phyloP scores from a whole-genome alignment of 2,113 vertebrate genomes.

The Paradoxurus hermaphroditus region DNA sequence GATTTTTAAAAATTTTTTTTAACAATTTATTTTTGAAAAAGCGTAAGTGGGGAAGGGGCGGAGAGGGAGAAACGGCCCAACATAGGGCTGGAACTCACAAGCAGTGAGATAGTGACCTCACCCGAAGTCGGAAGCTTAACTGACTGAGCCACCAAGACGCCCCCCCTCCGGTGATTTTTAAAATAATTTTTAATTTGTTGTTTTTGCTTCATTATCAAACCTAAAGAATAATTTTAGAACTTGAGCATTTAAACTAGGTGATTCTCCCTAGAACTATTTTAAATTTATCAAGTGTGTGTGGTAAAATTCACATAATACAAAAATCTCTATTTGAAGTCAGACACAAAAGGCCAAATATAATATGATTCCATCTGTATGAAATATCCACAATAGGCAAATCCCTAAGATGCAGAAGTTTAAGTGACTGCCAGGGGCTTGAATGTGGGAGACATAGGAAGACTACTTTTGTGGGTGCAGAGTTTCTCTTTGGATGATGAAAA shows the following conservation, averaged over 20 bases:
- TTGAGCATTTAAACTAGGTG: not conserved
- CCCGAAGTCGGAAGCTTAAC: no score
- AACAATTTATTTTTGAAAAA: not conserved
- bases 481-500: not conserved
- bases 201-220: not conserved
- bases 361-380: not conserved
- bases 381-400: not conserved
- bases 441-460: fast-evolving
- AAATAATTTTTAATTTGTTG: not conserved
- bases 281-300: not conserved
- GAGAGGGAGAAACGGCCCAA: no score
- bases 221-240: not conserved
- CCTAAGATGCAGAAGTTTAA: not conserved
- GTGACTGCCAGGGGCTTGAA: not conserved
- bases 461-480: not conserved
- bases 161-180: not conserved
- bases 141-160: no score
- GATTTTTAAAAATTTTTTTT: not conserved
- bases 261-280: not conserved
- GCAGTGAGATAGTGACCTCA: no score
- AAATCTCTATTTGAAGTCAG: not conserved
- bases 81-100: no score
- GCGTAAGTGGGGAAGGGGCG: no score
- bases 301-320: not conserved
- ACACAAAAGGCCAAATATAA: not conserved